Percentiles rank a stretch among this genome's conserved stretches.
phyloP scores from a whole-genome alignment of 1,140 invertebrate genomes.

The Lordiphosa mommai region DNA sequence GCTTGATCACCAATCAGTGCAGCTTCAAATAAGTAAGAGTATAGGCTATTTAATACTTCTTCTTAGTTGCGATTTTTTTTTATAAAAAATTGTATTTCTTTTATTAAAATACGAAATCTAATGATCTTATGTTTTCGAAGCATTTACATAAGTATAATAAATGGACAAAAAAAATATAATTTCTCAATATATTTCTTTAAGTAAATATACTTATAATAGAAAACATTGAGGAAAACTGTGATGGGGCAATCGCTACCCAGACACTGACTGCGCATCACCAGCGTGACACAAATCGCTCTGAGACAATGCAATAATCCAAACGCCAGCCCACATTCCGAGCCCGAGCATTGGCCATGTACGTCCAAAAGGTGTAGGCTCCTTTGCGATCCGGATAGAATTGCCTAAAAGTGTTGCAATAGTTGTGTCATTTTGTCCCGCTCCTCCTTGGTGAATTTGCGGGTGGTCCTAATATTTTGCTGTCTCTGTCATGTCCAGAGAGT shows the following conservation, averaged over 20 bases:
- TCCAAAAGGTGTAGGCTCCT: conserved; percentile 96
- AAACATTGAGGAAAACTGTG: conserved; percentile 84
- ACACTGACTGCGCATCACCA: conserved; percentile 86
- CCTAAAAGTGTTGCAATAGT: conserved; percentile 91
- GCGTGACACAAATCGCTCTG: conserved; percentile 87
- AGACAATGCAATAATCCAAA: conserved; percentile 96
- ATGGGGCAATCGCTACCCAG: conserved; percentile 94
- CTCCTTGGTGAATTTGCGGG: conserved; percentile 97
- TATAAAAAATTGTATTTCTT: conserved; percentile 19
- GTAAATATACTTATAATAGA: not conserved
- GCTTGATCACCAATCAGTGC: no score
- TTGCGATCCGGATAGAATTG: conserved; percentile 92
- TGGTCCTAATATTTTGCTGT: no score
- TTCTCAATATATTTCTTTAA: not conserved
- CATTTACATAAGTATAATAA: not conserved
- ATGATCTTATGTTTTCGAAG: conserved; percentile 15
- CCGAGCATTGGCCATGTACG: conserved; percentile 81
- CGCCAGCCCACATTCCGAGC: conserved; percentile 97
- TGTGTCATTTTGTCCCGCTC: conserved; percentile 95
- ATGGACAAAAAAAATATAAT: no score
- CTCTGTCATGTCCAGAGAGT: no score
- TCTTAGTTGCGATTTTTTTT: no score
- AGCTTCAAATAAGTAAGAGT: no score
- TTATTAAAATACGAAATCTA: conserved; percentile 9
- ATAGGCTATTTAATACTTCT: no score